These are phyloP conservation scores for Harpegnathos saltator DNA, from an alignment of 1,140 invertebrate genomes.

Conservation along the genomic window DNA sequence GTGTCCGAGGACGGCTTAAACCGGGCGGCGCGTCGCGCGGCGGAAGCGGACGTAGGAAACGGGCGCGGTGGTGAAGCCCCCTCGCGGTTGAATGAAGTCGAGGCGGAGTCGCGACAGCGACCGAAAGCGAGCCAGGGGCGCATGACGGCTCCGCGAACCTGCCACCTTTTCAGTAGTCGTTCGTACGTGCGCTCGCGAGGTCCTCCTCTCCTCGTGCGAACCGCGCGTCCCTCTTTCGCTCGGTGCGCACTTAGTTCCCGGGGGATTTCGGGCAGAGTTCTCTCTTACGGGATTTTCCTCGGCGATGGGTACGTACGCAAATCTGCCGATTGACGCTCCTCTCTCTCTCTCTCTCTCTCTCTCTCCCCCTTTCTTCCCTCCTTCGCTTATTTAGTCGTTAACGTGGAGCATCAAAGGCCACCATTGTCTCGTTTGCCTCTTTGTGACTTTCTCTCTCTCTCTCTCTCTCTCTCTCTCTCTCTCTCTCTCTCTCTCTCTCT, in stretches of 20 bases:
- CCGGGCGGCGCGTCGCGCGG: constrained; percentile 24
- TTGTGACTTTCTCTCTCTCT: too few species aligned
- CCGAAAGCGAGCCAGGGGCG: constrained; percentile 71
- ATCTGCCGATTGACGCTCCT: neutral
- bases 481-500: too few species aligned
- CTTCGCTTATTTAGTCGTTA: too few species aligned
- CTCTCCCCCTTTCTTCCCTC: too few species aligned
- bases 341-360: neutral
- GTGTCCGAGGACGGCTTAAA: constrained; percentile 38
- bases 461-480: too few species aligned
- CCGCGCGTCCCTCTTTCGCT: neutral
- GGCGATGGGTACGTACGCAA: constrained; percentile 45
- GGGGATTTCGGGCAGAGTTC: constrained; percentile 28
- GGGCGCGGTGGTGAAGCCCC: constrained; percentile 53
- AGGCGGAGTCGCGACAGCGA: constrained; percentile 69
- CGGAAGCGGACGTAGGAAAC: constrained; percentile 44
- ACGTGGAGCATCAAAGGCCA: too few species aligned
- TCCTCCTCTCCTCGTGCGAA: constrained; percentile 36
- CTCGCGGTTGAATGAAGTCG: constrained; percentile 72
- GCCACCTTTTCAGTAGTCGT: constrained; percentile 73
- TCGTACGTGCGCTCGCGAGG: constrained; percentile 68
- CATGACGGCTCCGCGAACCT: constrained; percentile 69
- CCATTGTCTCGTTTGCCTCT: too few species aligned
- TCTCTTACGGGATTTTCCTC: neutral
- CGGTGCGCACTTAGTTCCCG: neutral